Evolutionary conservation across 1,140 invertebrate species (phyloP), one percentile per base, ranked within the genome.

Genomic region (Daktulosphaira vitifoliae): DNA sequence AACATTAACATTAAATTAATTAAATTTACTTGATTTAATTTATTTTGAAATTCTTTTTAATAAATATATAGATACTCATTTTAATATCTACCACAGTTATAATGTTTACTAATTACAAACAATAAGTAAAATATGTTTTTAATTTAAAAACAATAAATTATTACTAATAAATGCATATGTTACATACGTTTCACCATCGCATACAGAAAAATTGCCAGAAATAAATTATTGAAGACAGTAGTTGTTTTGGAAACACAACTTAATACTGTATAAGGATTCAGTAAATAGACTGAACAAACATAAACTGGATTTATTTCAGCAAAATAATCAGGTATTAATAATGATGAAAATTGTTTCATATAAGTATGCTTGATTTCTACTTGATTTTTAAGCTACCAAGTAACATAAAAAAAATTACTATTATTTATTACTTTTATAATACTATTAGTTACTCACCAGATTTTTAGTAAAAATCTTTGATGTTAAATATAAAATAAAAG

Each of bases 211-310:
- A 84, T 68, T 11, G 91, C 82, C 39, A 89, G 76, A 25, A 90
- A 79, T 9, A 96, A 76, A 77, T 98, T 98, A 64, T 86, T 85
- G 68, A 98, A 84, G 9, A 92, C 87, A 15, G 90, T 92, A 5
- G 93, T 95, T 0, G 92, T 95, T 72, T 87, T 83, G 33, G 86
- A 91, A n/a, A 89, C 83, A 78, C 93, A 98, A 68, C 88, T 91
- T 15, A 92, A 77, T 48, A 98, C 81, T 33, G 86, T 86, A 72
- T 92, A 92, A 0, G 96, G 96, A 78, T 96, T 97, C 67, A 96
- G 89, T 9, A 96, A 78, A 78, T 95, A 96, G 0, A 88, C 86
- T 64, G 85, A 82, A 68, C 84, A 74, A 0, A 91, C 86, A 72
- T 86, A 86, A 39, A 84, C 74, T 5, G 84, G 78, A 39, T 81